These are phyloP conservation scores for Lophius americanus DNA, from an alignment of 2,797 vertebrate genomes.

Conservation along the genomic window DNA sequence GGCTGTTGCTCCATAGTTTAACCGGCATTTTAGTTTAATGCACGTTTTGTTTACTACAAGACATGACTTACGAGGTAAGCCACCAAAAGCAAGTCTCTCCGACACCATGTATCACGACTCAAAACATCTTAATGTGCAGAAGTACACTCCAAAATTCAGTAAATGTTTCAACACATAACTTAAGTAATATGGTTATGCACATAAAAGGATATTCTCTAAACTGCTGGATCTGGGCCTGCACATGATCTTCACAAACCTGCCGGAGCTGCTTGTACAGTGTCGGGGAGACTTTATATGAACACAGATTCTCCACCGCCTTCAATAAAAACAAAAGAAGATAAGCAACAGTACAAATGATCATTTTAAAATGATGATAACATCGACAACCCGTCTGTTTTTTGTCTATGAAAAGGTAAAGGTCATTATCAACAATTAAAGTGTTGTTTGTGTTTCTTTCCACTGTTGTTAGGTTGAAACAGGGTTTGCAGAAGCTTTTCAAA, in stretches of 20 bases:
- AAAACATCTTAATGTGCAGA: neutral
- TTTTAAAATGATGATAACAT: neutral
- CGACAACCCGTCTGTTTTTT: neutral
- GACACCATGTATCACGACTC: neutral
- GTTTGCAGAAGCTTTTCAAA: neutral
- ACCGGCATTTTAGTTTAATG: too few species aligned
- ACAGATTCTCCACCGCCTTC: slow-evolving; percentile 98
- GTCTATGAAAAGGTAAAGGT: neutral
- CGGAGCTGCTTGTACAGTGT: slow-evolving; percentile 97
- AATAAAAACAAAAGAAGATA: slow-evolving; percentile 34
- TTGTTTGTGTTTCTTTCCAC: neutral
- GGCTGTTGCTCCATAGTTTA: too few species aligned
- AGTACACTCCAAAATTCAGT: neutral
- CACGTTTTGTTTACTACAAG: neutral
- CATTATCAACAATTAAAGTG: neutral
- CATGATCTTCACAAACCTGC: slow-evolving; percentile 98
- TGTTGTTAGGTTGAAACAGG: neutral
- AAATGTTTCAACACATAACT: slow-evolving; percentile 2
- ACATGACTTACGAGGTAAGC: neutral
- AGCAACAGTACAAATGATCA: slow-evolving; percentile 11
- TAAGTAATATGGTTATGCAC: neutral
- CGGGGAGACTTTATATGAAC: slow-evolving; percentile 98
- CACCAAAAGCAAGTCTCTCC: too few species aligned
- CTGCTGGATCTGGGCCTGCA: slow-evolving; percentile 96
- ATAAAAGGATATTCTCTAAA: slow-evolving; percentile 99